Evolutionary conservation across 2,888 invertebrate species (phyloP), one percentile per base, ranked within the genome.

Genomic region (Falcaria lacertinaria): DNA sequence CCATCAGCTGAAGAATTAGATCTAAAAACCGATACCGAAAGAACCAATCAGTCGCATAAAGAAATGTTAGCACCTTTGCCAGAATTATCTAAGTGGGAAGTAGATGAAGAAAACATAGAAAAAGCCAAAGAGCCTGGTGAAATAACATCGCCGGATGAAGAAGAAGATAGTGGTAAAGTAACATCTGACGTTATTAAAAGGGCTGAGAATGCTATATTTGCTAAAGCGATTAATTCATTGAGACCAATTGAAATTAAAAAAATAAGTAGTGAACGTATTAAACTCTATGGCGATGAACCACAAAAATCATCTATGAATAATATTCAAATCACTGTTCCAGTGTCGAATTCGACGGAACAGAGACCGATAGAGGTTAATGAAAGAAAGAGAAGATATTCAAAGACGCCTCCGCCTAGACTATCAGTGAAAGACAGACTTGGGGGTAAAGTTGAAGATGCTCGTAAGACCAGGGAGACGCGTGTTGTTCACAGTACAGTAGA

Each of bases 151-250:
- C 88, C 85, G 0, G 84, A 87, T 38, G 81, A 83, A 67, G 76
- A 89, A 73, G 91, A 91, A 55, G 91, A 91, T 57, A 83, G 89
- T 5, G 91, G 90, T 43, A 95, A 95, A 82, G 93, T 94, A 0
- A 96, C 97, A 1, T 95, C 94, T 15, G 97, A 97, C 78, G 96
- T 97, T 3, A 87, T 97, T 39, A 97, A 97, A 70, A 91, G 96
- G 54, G 97, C 97, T 1, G 97, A 97, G 84, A 97, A 97, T 74
- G 97, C 95, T 0, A 95, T 97, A 59, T 96, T 97, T 74, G 95
- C 97, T 34, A 96, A 97, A 77, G 95, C 95, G 0, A 94, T 95
- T 34, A 95, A 94, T 65, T 95, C 96, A 0, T 92, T 95, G 36
- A 90, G 94, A 45, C 94, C 94, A 0, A 92, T 94, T 41, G 95